Evolutionary conservation across 2,113 vertebrate species (phyloP), one percentile per base, ranked within the genome.

Genomic region (Rhombomys opimus): DNA sequence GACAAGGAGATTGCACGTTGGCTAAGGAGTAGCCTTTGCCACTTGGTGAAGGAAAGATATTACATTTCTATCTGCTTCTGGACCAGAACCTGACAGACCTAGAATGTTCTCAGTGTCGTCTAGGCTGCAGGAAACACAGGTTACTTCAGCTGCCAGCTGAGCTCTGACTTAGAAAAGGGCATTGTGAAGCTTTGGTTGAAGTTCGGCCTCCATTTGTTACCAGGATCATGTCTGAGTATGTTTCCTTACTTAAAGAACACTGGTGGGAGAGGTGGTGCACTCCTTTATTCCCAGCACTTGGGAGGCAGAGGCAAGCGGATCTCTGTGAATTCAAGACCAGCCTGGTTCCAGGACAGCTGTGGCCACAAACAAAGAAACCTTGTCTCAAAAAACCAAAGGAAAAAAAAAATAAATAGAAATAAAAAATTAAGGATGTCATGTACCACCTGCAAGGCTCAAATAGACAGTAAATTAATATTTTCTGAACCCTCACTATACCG

Each of bases 241-340:
- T 85, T 78, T 91, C 32, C 10, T 87, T 61, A 91, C 10, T 76
- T 89, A n/a, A 89, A 95, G 5, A 46, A 46, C 46, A 46, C 46
- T 46, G 46, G 5, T 46, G 46, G 46, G 46, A 46, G 46, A 46
- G 46, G 46, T 46, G 46, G 46, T 5, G 46, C 5, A 46, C 46
- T 5, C 46, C 46, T 46, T 46, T 46, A 46, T 5, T 46, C 46
- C 46, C 46, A 46, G 46, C 46, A 46, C 46, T 46, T 46, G 46
- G 46, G 46, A 46, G 46, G 46, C 46, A 46, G 46, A 41, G 46
- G 46, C 46, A 46, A 5, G 46, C 46, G 5, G 46, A 5, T 46
- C 46, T 46, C 46, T 46, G 46, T 46, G 46, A 4, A 5, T 46
- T 46, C 46, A 46, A 46, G 46, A 46, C 46, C 46, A 46, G 46